Percentiles rank a stretch among this genome's conserved stretches.
phyloP scores from a whole-genome alignment of 35 echinoderm and acorn worm genomes.

The Lytechinus pictus region DNA sequence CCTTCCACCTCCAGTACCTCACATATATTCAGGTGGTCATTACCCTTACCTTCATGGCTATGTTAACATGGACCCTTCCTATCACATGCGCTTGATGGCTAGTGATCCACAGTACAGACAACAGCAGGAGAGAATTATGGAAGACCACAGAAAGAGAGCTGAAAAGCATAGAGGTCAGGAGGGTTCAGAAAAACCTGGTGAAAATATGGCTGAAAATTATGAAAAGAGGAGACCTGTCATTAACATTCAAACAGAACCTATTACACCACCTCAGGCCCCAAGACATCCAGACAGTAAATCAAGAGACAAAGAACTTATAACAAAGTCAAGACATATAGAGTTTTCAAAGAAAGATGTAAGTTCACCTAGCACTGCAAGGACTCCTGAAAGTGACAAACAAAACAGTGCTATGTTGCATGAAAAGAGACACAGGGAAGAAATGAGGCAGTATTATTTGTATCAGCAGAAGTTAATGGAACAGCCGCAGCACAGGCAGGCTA shows the following conservation, averaged over 20 bases:
- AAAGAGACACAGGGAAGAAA: slow-evolving; percentile 64
- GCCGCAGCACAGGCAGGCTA: slow-evolving; percentile 50
- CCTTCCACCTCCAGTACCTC: background rate
- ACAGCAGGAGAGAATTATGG: slow-evolving; percentile 65
- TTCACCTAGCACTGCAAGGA: background rate
- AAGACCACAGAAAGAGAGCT: slow-evolving; percentile 63
- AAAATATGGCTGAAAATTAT: slow-evolving; percentile 38
- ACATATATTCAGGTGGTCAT: slow-evolving; percentile 53
- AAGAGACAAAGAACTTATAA: slow-evolving; percentile 41
- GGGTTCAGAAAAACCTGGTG: slow-evolving; percentile 27
- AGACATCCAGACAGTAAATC: slow-evolving; percentile 16
- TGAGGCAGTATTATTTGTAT: slow-evolving; percentile 74
- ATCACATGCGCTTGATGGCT: slow-evolving; percentile 66
- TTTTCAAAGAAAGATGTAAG: slow-evolving; percentile 54
- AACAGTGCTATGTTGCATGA: slow-evolving; percentile 14
- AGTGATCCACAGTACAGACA: slow-evolving; percentile 75
- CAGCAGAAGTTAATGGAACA: slow-evolving; percentile 62
- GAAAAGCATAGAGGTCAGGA: slow-evolving; percentile 51
- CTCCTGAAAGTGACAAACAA: background rate
- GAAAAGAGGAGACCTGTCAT: slow-evolving; percentile 55
- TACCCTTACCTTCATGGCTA: slow-evolving; percentile 68
- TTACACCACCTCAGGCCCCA: slow-evolving; percentile 59
- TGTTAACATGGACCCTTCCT: slow-evolving; percentile 68
- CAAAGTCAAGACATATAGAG: slow-evolving; percentile 62
- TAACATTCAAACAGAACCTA: slow-evolving; percentile 68